Percentiles rank a stretch among this genome's conserved stretches.
Evolutionary conservation across 2,888 invertebrate species (phyloP).

Genomic region (Euzophera pinguis): DNA sequence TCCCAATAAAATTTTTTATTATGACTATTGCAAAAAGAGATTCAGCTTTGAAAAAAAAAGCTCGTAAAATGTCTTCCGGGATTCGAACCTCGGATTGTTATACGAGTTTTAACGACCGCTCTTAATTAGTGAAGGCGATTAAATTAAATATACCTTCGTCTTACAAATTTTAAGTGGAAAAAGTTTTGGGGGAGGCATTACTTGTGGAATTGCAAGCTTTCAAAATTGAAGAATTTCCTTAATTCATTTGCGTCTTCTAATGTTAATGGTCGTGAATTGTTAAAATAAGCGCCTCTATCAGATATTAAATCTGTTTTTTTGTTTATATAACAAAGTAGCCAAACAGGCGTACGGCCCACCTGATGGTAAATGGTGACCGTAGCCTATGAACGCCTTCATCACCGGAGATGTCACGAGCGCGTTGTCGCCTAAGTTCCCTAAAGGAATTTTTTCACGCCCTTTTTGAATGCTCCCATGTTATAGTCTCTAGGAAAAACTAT

Average conservation of each 20-base stretch:
- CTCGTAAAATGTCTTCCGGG: conserved; percentile 28
- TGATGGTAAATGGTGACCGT: too few species aligned
- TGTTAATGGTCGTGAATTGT: too few species aligned
- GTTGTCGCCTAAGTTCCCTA: too few species aligned
- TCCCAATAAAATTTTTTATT: conserved; percentile 6
- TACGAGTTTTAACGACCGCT: conserved; percentile 25
- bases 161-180: conserved; percentile 34
- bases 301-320: too few species aligned
- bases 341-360: too few species aligned
- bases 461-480: too few species aligned
- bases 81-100: conserved; percentile 30
- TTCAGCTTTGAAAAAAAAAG: conserved; percentile 28
- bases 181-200: neutral
- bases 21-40: neutral
- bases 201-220: neutral
- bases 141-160: conserved; percentile 37
- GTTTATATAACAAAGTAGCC: too few species aligned
- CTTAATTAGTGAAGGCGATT: conserved; percentile 36
- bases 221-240: neutral
- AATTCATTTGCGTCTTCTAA: neutral
- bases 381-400: too few species aligned
- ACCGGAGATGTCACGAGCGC: too few species aligned
- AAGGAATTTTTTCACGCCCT: too few species aligned
- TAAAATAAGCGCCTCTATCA: too few species aligned
- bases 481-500: too few species aligned